These are phyloP conservation scores for Sinocyclocheilus anshuiensis DNA, from an alignment of 2,113 vertebrate species.

Conservation along the genomic window DNA sequence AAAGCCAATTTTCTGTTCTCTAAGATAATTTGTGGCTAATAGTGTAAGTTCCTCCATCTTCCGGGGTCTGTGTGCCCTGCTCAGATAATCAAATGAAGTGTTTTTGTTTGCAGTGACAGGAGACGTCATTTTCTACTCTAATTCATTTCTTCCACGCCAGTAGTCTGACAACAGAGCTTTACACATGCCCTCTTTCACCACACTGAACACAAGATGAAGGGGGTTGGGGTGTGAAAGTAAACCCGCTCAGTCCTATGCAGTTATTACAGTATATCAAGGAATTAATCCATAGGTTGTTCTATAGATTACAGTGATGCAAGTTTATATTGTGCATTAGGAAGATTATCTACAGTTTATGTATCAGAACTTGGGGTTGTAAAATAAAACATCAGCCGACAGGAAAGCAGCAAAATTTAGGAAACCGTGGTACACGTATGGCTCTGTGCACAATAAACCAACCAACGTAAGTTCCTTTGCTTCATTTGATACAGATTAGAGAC, in stretches of 20 bases:
- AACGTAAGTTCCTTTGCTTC: background rate
- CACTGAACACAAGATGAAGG: background rate
- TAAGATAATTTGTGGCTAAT: conserved; percentile 10
- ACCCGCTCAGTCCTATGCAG: background rate
- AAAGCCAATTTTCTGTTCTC: background rate
- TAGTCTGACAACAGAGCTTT: conserved; percentile 36
- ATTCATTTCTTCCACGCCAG: conserved; percentile 45
- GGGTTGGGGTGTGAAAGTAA: background rate
- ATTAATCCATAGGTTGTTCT: background rate
- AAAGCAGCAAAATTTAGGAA: background rate
- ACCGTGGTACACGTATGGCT: background rate
- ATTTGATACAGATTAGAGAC: conserved; percentile 6
- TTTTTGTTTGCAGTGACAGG: background rate
- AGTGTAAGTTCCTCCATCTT: background rate
- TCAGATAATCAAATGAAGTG: conserved; percentile 18
- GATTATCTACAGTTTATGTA: background rate
- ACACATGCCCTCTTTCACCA: conserved; percentile 35
- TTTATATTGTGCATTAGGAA: background rate
- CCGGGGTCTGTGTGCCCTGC: background rate
- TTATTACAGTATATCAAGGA: background rate
- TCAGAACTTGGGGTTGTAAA: background rate
- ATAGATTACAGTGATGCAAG: background rate
- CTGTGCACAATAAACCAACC: background rate
- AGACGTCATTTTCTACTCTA: conserved; percentile 48
- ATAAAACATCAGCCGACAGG: background rate